Evolutionary conservation across 2,888 invertebrate genomes (phyloP), one percentile per base, ranked within the genome.

Genomic region (Drosophila melanosoma): DNA sequence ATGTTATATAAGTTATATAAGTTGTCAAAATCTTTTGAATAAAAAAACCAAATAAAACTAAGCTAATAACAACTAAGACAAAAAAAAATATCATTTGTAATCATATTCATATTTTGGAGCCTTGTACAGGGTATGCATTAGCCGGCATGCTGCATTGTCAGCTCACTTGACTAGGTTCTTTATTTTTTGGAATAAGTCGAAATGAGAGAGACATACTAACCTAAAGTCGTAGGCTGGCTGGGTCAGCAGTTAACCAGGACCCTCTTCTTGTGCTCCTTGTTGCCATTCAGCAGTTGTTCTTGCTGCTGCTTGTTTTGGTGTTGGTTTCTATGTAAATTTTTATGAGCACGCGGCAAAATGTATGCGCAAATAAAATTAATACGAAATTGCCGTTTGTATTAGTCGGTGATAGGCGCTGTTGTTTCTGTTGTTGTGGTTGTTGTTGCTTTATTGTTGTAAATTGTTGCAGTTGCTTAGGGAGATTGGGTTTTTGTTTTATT

Each of bases 261-360:
- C 78, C 78, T 68, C 68, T 64, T 64, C 67, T 62, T 69, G 60
- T 79, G 62, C 66, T 70, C 63, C 77, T 40, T 57, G 35, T 69
- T 73, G 62, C 61, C 78, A 81, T 77, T 69, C 77, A 87, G 74
- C 67, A 70, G 81, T 71, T 74, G 60, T 74, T 61, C 56, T 64
- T 67, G 53, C 52, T 64, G 51, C 38, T 60, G 17, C 38, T 67
- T 48, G 40, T 36, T 57, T 70, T 78, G 81, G 78, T 76, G 79
- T 75, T 79, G 79, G 58, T 83, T 88, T 88, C 89, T 90, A 89
- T 90, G 90, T 90, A 89, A 81, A 86, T 86, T 86, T 82, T 81
- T 81, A 88, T 79, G 81, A 79, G 81, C 83, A 81, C 83, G 76
- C 73, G 71, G 82, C 69, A 80, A 79, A 82, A 69, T 82, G 70